Base-by-base conservation (phyloP, 2,113 vertebrate species). In the Vidua chalybeata region DNA sequence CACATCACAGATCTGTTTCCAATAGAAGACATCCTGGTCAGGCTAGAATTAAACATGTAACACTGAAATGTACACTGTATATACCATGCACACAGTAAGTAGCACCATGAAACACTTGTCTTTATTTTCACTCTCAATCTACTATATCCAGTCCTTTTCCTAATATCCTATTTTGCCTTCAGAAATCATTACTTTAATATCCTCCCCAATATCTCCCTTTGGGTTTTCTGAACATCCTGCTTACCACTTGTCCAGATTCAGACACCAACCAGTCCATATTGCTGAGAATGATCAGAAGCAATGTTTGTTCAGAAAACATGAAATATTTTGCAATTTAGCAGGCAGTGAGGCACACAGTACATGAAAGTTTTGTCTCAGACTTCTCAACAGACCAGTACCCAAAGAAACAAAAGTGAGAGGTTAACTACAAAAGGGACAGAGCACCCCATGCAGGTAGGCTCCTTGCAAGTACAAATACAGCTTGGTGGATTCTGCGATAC, bases 401-500 rank as follows among this genome's bases (percentile, higher is more conserved):
- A 35, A 51, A 63, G 18, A 82, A 91, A 41, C 13, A 91, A 45
- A 9, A 61, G 16, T 9, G 11, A 67, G 31, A 45, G 64, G 24
- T 11, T 81, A 87, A 23, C 5, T 28, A 27, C 24, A 33, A 35
- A 5, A 66, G n/a, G 21, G 33, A 39, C 15, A 39, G 63, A 68
- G 54, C 1, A 2, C 16, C 33, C 15, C 26, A 24, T 0, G 0
- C 6, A 72, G 75, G 12, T 41, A 41, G 41, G 18, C 11, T 72
- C 33, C 61, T 67, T 59, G 33, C 15, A 61, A 72, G 27, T 13
- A 14, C 2, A 3, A 52, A 78, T 15, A 67, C 23, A 92, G 7
- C 3, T 33, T 39, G 35, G 14, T 10, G 75, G 35, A 52, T 21
- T 81, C 45, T 75, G 48, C 2, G 5, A 19, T 33, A 51, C 3